Conservation (phyloP, 1,140 invertebrate species). For the Coenobita brevimanus region DNA sequence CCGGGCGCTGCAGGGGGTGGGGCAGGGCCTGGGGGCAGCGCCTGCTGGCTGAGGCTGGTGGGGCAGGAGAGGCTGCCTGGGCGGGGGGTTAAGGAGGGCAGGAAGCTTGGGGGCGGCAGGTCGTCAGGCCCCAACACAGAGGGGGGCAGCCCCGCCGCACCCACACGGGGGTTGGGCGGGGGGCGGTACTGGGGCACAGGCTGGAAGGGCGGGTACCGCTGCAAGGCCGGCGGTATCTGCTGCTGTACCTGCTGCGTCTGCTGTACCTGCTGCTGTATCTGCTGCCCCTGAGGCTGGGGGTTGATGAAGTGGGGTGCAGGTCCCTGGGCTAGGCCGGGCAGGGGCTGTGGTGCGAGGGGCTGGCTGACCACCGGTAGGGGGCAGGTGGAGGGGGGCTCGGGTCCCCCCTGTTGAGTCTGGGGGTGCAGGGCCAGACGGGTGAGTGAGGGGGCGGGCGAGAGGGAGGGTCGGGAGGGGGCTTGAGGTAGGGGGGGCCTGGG, state of each 20-base stretch:
- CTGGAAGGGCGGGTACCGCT: constrained; percentile 67
- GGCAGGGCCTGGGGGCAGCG: constrained; percentile 18
- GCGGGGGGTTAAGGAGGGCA: constrained; percentile 48
- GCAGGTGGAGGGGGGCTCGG: not conserved
- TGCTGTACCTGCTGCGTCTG: not conserved
- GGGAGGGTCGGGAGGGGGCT: constrained; percentile 39
- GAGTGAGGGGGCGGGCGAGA: constrained; percentile 56
- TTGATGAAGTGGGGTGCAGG: constrained; percentile 43
- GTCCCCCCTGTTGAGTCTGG: constrained; percentile 8
- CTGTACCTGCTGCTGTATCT: not conserved
- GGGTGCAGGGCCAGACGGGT: constrained; percentile 42
- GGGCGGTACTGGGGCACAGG: constrained; percentile 60
- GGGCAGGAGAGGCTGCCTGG: constrained; percentile 67
- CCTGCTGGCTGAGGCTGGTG: constrained; percentile 68
- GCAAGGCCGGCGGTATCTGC: not conserved
- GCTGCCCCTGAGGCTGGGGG: constrained; percentile 33
- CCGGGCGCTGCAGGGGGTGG: constrained; percentile 22
- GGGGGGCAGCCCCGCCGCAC: constrained; percentile 66
- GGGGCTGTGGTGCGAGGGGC: constrained; percentile 45
- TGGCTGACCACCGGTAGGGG: too few species aligned
- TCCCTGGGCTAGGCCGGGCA: constrained; percentile 45
- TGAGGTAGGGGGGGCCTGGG: constrained; percentile 46
- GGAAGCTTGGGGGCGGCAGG: constrained; percentile 36
- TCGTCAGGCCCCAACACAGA: constrained; percentile 46
- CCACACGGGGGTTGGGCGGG: constrained; percentile 68